A percentile compares a stretch with the other conserved stretches of the same genome.
phyloP scores from a whole-genome alignment of 2,797 vertebrate species.

The Catamblyrhynchus diadema region DNA sequence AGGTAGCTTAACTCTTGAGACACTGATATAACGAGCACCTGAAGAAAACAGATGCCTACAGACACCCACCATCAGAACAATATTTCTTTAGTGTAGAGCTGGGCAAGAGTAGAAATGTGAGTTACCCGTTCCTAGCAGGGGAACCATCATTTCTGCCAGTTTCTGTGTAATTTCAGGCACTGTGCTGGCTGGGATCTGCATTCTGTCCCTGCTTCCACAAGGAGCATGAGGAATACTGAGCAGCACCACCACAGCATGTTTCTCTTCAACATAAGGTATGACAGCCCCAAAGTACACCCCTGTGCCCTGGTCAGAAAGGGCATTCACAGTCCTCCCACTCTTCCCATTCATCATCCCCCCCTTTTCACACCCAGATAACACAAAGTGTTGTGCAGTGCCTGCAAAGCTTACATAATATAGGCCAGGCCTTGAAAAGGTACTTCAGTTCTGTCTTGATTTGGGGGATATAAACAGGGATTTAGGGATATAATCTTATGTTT shows the following conservation, averaged over 20 bases:
- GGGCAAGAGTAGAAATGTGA: background rate
- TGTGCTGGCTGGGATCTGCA: background rate
- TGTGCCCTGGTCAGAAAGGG: background rate
- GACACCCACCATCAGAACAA: background rate
- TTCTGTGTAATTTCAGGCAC: background rate
- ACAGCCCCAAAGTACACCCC: background rate
- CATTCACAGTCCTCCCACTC: background rate
- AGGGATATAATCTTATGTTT: background rate
- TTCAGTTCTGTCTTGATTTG: background rate
- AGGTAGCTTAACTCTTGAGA: constrained; percentile 54
- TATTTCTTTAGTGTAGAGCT: background rate
- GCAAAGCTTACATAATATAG: background rate
- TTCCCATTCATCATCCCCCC: background rate
- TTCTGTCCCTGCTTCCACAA: background rate
- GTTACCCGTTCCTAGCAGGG: background rate
- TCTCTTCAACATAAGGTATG: background rate
- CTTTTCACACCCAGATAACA: background rate
- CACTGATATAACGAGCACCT: background rate
- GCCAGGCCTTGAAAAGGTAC: background rate
- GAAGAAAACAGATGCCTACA: background rate
- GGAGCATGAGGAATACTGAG: background rate
- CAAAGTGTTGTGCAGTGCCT: background rate
- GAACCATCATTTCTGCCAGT: background rate
- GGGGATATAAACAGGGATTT: background rate
- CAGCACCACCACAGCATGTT: background rate